Evolutionary conservation across 2,113 vertebrate genomes (phyloP).

Genomic region (Microcebus jonahi): DNA sequence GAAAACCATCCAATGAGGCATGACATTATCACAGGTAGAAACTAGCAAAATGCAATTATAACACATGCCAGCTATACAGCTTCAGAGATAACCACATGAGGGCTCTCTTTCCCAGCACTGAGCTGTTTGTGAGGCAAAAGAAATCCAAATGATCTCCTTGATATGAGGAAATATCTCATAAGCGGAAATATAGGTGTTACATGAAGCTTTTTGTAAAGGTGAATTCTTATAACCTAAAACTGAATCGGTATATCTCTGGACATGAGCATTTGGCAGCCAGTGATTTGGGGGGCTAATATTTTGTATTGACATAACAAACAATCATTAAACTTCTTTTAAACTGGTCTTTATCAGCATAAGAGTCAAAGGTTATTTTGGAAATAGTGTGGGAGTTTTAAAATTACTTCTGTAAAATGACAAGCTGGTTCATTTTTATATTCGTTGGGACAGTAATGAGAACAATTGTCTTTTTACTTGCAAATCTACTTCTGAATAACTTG

Average conservation of each 20-base stretch:
- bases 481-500: neutral
- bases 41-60: neutral
- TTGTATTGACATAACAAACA: neutral
- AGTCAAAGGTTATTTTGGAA: constrained; percentile 14
- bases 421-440: constrained; percentile 9
- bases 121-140: neutral
- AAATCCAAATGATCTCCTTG: neutral
- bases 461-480: neutral
- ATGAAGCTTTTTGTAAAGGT: neutral
- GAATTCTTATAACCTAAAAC: neutral
- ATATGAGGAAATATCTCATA: neutral
- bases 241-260: neutral
- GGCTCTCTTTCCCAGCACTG: neutral
- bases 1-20: neutral
- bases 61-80: accelerated
- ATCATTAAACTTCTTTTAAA: neutral
- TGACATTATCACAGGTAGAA: neutral
- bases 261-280: neutral
- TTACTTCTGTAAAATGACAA: neutral
- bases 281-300: neutral
- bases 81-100: neutral
- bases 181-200: neutral
- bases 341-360: neutral
- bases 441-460: neutral
- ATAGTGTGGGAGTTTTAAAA: neutral